Evolutionary conservation across 2,797 vertebrate species (phyloP).

Genomic region (Protonibea diacanthus): DNA sequence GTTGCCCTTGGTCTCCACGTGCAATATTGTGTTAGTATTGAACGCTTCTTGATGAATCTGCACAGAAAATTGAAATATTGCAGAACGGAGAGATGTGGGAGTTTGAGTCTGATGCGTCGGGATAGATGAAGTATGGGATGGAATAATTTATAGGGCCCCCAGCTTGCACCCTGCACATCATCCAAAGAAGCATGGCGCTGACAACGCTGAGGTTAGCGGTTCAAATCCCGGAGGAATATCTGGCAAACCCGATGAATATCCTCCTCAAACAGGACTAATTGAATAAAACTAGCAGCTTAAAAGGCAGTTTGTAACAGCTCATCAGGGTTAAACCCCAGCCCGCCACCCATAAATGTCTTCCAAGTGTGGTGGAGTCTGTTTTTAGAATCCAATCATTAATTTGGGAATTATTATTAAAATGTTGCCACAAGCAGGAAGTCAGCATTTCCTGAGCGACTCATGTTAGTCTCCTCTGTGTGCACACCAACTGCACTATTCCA

Average conservation of each 20-base stretch:
- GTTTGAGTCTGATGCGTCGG: constrained; percentile 75
- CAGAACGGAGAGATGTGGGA: constrained; percentile 62
- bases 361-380: neutral
- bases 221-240: constrained; percentile 64
- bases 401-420: neutral
- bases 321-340: constrained; percentile 48
- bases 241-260: constrained; percentile 62
- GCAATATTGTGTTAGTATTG: constrained; percentile 72
- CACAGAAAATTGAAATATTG: constrained; percentile 76
- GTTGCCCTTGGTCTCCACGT: constrained; percentile 11
- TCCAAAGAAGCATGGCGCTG: constrained; percentile 46
- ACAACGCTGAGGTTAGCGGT: constrained; percentile 76
- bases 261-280: constrained; percentile 66
- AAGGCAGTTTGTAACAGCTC: constrained; percentile 65
- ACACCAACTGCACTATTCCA: neutral
- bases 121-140: constrained; percentile 73
- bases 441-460: neutral
- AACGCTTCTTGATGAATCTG: constrained; percentile 72
- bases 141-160: constrained; percentile 76
- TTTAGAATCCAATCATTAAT: neutral
- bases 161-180: constrained; percentile 32
- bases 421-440: neutral
- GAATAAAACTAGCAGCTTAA: constrained; percentile 64
- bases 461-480: neutral
- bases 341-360: constrained; percentile 28